Conservation (phyloP, 2,797 vertebrate genomes). For the Typhlichthys eigenmanni region DNA sequence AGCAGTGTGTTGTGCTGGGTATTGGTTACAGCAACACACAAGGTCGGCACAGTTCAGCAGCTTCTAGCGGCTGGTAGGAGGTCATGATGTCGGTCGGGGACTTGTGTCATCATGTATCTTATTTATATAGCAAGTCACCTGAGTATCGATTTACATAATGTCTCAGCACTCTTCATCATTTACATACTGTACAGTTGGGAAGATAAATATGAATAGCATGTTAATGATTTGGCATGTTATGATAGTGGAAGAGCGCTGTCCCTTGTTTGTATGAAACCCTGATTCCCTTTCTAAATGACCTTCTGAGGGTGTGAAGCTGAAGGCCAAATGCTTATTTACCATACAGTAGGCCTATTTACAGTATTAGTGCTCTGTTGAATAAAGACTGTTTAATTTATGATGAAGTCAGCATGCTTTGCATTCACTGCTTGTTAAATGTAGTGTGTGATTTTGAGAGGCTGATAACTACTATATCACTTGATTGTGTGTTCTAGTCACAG, state of each 20-base stretch:
- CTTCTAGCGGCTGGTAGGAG: constrained; percentile 23
- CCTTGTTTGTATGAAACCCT: no score
- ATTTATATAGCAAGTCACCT: constrained; percentile 39
- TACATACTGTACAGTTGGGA: background rate
- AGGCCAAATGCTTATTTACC: constrained; percentile 52
- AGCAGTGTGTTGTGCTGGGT: constrained; percentile 12
- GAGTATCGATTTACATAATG: constrained; percentile 26
- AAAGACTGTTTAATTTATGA: no score
- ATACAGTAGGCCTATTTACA: no score
- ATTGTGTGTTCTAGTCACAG: no score
- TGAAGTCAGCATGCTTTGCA: no score
- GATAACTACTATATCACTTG: no score
- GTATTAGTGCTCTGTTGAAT: no score
- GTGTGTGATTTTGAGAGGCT: no score
- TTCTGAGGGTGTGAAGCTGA: constrained; percentile 45
- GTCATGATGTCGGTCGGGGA: constrained; percentile 32
- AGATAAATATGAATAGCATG: no score
- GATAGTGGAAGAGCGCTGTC: background rate
- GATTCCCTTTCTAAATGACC: constrained; percentile 26
- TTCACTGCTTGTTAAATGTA: no score
- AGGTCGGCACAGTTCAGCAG: constrained; percentile 25
- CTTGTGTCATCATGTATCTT: constrained; percentile 23
- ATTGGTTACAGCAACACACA: constrained; percentile 44
- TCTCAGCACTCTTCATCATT: background rate
- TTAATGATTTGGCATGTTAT: no score